Percentiles rank a stretch among this genome's conserved stretches.
Evolutionary conservation across 2,797 vertebrate genomes (phyloP).

Genomic region (Catharus ustulatus): DNA sequence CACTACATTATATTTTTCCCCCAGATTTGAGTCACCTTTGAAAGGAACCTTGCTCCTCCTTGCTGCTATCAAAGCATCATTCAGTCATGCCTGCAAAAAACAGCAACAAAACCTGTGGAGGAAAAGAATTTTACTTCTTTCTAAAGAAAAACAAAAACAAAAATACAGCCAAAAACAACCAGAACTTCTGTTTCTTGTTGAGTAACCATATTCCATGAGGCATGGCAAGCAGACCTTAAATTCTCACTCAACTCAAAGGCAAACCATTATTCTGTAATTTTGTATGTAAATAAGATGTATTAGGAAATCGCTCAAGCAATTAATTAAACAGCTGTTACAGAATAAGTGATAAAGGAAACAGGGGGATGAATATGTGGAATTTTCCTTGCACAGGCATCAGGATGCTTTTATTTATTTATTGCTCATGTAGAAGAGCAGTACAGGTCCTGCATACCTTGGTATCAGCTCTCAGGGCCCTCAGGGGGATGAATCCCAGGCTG

Average conservation of each 20-base stretch:
- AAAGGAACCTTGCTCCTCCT: not conserved
- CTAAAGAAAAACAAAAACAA: not conserved
- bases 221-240: constrained; percentile 67
- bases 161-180: not conserved
- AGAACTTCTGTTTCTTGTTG: constrained; percentile 60
- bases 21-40: not conserved
- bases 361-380: constrained; percentile 55
- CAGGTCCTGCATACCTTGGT: not conserved
- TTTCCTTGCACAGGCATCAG: constrained; percentile 50
- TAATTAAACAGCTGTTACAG: constrained; percentile 79
- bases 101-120: not conserved
- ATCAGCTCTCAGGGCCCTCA: not conserved
- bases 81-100: not conserved
- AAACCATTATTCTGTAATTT: constrained; percentile 77
- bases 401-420: constrained; percentile 28
- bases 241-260: constrained; percentile 69
- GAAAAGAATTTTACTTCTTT: not conserved
- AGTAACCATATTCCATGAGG: constrained; percentile 60
- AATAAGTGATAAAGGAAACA: constrained; percentile 74
- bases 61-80: not conserved
- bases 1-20: not conserved
- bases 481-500: not conserved
- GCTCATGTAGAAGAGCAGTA: not conserved
- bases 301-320: constrained; percentile 74
- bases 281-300: constrained; percentile 79